Conservation (phyloP, 2,797 vertebrate species). For the Phoxinus dragarum region DNA sequence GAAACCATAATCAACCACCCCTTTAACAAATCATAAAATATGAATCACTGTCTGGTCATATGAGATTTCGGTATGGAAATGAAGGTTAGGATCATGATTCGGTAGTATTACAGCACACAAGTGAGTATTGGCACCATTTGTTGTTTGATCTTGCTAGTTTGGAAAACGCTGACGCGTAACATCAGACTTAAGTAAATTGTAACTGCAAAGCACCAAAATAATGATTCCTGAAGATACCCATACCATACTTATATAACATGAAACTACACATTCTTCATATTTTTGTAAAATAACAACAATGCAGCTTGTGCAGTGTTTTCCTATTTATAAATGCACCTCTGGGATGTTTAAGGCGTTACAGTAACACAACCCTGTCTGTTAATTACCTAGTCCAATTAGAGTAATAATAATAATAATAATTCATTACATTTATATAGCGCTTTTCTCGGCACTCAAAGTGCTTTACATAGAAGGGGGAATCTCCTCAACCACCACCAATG, state of each 20-base stretch:
- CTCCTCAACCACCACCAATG: no score
- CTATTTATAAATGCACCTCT: background rate
- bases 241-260: no score
- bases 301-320: background rate
- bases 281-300: background rate
- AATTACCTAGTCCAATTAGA: constrained; percentile 61
- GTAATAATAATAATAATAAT: background rate
- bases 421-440: no score
- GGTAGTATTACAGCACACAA: background rate
- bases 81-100: background rate
- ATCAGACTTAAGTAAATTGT: background rate
- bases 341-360: background rate
- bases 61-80: background rate
- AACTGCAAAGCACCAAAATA: background rate
- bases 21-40: background rate
- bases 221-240: background rate
- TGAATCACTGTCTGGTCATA: background rate
- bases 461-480: no score
- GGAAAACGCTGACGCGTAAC: background rate
- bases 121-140: background rate
- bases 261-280: background rate
- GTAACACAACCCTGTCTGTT: constrained; percentile 7
- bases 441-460: no score
- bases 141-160: background rate
- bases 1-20: no score